Evolutionary conservation across 2,113 vertebrate genomes (phyloP).

Genomic region (Suricata suricatta): DNA sequence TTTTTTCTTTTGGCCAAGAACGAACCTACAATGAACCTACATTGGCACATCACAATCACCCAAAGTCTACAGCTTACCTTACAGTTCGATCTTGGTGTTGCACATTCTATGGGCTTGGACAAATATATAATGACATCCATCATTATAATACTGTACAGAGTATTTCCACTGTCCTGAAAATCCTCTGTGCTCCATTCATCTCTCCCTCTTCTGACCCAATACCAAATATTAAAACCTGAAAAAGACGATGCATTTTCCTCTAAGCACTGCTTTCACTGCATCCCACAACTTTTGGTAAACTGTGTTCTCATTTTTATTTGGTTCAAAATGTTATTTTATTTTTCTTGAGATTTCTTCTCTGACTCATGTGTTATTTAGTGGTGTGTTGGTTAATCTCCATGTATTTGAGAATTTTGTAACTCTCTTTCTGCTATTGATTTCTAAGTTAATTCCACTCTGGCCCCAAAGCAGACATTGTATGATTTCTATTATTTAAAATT

Average conservation of each 20-base stretch:
- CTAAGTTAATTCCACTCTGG: neutral
- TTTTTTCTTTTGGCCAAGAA: neutral
- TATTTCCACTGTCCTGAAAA: neutral
- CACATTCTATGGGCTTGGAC: neutral
- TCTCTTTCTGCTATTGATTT: neutral
- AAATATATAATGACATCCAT: neutral
- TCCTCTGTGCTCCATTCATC: neutral
- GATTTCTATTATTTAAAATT: neutral
- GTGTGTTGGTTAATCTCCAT: neutral
- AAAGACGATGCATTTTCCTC: neutral
- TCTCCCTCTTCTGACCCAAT: neutral
- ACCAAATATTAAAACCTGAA: neutral
- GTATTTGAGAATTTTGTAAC: neutral
- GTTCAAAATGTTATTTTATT: neutral
- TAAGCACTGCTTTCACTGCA: neutral
- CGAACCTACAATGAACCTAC: neutral
- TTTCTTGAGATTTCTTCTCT: neutral
- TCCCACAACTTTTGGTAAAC: neutral
- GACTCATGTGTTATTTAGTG: neutral
- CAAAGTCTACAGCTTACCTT: neutral
- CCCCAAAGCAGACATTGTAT: neutral
- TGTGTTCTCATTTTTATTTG: neutral
- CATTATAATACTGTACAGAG: neutral
- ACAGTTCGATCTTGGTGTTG: neutral
- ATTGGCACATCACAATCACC: neutral